Percentiles rank a stretch among this genome's conserved stretches.
phyloP scores from a whole-genome alignment of 2,797 vertebrate species.

The Falco biarmicus region DNA sequence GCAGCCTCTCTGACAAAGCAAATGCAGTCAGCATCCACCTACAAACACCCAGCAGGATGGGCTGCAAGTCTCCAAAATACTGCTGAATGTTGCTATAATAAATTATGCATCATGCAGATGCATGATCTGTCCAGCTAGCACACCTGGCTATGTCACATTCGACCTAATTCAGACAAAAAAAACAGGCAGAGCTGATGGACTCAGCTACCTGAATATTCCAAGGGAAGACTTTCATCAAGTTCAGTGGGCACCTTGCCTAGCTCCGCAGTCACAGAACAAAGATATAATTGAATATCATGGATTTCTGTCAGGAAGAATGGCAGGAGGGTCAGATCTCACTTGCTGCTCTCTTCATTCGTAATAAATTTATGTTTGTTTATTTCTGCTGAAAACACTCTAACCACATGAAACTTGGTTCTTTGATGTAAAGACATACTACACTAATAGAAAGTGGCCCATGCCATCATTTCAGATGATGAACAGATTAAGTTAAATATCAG shows the following conservation, averaged over 20 bases:
- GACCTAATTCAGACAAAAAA: neutral
- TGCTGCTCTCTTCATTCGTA: neutral
- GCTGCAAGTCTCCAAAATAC: neutral
- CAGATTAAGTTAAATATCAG: neutral
- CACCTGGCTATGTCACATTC: neutral
- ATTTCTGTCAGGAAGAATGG: slow-evolving; percentile 9
- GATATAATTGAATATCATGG: neutral
- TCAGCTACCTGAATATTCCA: neutral
- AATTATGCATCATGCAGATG: neutral
- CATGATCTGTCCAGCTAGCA: neutral
- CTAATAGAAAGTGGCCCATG: neutral
- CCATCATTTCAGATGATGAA: slow-evolving; percentile 10
- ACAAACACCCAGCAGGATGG: neutral
- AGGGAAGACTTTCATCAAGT: neutral
- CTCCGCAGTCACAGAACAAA: neutral
- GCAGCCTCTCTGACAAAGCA: neutral
- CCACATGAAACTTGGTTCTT: neutral
- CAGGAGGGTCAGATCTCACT: neutral
- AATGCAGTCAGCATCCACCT: neutral
- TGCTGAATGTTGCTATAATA: neutral
- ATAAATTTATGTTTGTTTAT: neutral
- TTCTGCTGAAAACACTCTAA: slow-evolving; percentile 37
- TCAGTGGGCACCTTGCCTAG: neutral
- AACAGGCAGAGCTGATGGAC: neutral
- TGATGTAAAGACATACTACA: neutral